Evolutionary conservation across 1,140 invertebrate genomes (phyloP).

Genomic region (Rhagoletis pomonella): DNA sequence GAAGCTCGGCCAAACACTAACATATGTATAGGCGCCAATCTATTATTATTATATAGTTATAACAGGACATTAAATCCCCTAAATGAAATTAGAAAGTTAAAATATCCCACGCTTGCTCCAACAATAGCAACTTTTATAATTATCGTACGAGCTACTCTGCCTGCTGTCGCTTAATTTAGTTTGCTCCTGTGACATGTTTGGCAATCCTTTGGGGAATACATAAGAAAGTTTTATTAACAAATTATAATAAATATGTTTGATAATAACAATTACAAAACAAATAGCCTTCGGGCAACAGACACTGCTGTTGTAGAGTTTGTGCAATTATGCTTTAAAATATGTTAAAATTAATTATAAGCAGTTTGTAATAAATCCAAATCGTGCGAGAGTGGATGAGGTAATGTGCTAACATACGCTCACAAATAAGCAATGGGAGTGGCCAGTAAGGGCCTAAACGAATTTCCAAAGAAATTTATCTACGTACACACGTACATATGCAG

Average conservation of each 20-base stretch:
- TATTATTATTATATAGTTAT: too few relatives aligned
- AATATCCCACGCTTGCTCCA: too few relatives aligned
- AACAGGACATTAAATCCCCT: too few relatives aligned
- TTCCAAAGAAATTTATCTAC: constrained; percentile 3
- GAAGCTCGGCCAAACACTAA: too few relatives aligned
- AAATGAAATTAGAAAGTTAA: too few relatives aligned
- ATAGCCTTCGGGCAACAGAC: neutral
- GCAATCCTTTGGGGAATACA: constrained; percentile 51
- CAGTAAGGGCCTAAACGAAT: constrained; percentile 31
- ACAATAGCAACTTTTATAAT: too few relatives aligned
- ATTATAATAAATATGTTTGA: constrained; percentile 52
- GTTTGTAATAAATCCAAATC: neutral
- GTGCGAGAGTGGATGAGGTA: neutral
- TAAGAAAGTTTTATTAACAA: constrained; percentile 43
- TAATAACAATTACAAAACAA: constrained; percentile 44
- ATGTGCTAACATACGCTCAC: neutral
- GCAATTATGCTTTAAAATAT: constrained; percentile 50
- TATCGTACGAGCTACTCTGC: too few relatives aligned
- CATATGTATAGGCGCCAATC: too few relatives aligned
- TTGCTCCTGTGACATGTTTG: neutral
- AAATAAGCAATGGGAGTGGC: neutral
- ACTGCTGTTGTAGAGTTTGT: neutral
- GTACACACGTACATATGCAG: too few relatives aligned
- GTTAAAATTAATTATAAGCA: constrained; percentile 55
- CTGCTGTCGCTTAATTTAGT: too few relatives aligned